Base-by-base conservation (phyloP, 2,113 vertebrate genomes). In the Calonectris borealis region DNA sequence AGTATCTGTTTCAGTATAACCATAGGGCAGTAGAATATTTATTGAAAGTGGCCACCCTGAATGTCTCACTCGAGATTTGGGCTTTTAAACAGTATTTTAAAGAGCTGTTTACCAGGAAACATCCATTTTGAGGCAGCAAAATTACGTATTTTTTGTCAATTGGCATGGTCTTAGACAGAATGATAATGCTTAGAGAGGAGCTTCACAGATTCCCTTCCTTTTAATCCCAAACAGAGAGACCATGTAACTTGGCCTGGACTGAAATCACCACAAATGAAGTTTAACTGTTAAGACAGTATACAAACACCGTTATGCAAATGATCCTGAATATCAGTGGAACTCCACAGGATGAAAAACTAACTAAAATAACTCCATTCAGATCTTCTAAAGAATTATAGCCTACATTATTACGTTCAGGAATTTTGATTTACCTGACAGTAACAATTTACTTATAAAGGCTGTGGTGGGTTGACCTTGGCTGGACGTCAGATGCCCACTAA, bases 391-490 rank as follows among this genome's bases (percentile, higher is more conserved):
- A 44, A 68, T 32, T 48, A 71, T 26, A 81, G 16, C 10, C 29
- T 61, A 72, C 2, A 14, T 55, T 76, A 71, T n/a, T 78, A 38
- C 9, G 9, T 48, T 70, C 49, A 88, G 34, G 64, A 93, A 73
- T 70, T 49, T 36, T 40, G 36, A 81, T 8, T 11, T 42, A 46
- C 55, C 32, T 66, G 46, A 46, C 22, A 0, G 0, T 11, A 58
- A 58, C 73, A 7, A 44, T 54, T 72, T 77, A 32, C 19, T 55
- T 34, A 17, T 7, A 71, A 85, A 79, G 21, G 21, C 16, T 46
- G 46, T 46, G 46, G 19, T 46, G 18, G 18, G 46, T 46, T 46
- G 46, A 19, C 18, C 46, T 18, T 46, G 46, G 46, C 18, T 46
- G 19, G 46, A 46, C 9, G 18, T 4, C 18, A 46, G 46, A 9